These are phyloP conservation scores for Lissocephala sabroskyi DNA, from an alignment of 2,888 invertebrate species.

Conservation along the genomic window DNA sequence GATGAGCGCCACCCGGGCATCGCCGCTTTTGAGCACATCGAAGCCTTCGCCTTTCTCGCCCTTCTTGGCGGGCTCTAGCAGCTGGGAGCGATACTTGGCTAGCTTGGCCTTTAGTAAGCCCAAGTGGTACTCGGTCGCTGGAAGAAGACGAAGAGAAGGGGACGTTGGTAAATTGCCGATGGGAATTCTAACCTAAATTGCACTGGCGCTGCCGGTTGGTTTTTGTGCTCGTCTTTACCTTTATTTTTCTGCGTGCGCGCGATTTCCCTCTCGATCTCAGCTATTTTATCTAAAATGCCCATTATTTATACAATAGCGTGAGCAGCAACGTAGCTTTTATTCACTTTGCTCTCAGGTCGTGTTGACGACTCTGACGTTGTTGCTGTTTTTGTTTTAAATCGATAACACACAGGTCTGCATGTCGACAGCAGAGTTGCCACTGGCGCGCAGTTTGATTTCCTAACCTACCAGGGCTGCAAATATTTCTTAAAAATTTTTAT, in stretches of 20 bases:
- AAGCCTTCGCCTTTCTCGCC: constrained; percentile 97
- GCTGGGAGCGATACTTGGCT: constrained; percentile 94
- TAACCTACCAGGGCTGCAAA: too few species aligned
- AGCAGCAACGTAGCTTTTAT: too few species aligned
- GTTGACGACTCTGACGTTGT: too few species aligned
- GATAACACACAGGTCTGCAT: too few species aligned
- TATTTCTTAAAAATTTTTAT: too few species aligned
- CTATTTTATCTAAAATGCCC: constrained; percentile 99
- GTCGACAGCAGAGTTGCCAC: too few species aligned
- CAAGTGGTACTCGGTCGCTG: constrained; percentile 99
- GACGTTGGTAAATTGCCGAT: too few species aligned
- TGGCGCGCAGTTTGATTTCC: too few species aligned
- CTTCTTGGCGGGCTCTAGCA: constrained; percentile 95
- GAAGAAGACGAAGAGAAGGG: too few species aligned
- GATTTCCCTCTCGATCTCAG: constrained; percentile 99
- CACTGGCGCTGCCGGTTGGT: constrained; percentile 30
- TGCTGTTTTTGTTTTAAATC: too few species aligned
- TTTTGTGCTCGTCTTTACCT: constrained; percentile 83
- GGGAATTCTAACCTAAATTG: constrained; percentile 63
- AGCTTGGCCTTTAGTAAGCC: constrained; percentile 97
- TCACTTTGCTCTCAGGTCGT: too few species aligned
- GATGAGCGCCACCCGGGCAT: constrained; percentile 97
- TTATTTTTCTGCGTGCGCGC: constrained; percentile 99
- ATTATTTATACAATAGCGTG: too few species aligned
- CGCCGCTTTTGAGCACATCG: constrained; percentile 99